Base-by-base conservation (phyloP, 2,797 vertebrate genomes). In the Tenualosa thibaudeaui region DNA sequence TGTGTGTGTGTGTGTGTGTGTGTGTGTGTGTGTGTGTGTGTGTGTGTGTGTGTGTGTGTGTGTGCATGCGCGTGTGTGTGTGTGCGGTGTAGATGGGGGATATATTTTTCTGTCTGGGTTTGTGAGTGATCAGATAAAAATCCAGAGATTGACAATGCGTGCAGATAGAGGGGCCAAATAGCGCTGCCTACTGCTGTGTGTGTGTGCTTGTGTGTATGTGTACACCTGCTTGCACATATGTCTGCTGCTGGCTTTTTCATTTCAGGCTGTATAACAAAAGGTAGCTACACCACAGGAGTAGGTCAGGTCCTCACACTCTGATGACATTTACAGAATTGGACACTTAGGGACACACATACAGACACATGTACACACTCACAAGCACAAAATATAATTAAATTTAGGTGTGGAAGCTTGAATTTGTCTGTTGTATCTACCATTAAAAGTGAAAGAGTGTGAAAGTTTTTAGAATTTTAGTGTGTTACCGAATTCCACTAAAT, bases 241-340 rank as follows among this genome's bases (percentile, higher is more conserved):
- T 87, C 85, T 86, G 87, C 88, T 53, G 82, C 87, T 86, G 87
- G 85, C 86, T 50, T 87, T 87, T 87, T 90, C 86, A 89, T 88
- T 88, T 83, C 54, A 75, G 60, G 60, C 46, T 2, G 83, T 82
- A 78, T 78, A 65, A 85, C 60, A 87, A 87, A 85, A 78, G 71
- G 40, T 40, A 15, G 56, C 68, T 82, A 68, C 49, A 43, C 84
- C 88, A 82, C 65, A 84, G 82, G 83, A 68, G 75, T 83, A 84
- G 82, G 51, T 83, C 71, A 84, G 83, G 83, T 82, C 81, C 82
- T 60, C 53, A 19, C 81, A 88, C 83, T 85, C 83, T 82, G 71
- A 78, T 88, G 87, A 88, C 86, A 88, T 90, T 86, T 87, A 85
- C 82, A 81, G 78, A 78, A 40, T 78, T 46, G 7, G 19, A 17